phyloP scores from a whole-genome alignment of 2,888 invertebrate species.

The Dicyrtomina minuta region DNA sequence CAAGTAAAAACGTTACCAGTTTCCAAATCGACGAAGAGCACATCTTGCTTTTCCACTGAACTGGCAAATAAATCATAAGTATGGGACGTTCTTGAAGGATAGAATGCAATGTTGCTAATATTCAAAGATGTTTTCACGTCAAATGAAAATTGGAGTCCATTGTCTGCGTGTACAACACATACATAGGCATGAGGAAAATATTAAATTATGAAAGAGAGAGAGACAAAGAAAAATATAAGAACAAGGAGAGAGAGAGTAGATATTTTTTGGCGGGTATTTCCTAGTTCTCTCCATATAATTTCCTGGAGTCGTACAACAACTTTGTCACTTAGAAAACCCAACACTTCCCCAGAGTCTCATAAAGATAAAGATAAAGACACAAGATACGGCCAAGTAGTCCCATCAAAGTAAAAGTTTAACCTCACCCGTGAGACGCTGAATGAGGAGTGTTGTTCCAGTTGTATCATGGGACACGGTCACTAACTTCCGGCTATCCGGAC shows the following conservation, averaged over 20 bases:
- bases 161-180: slow-evolving; percentile 58
- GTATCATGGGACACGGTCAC: slow-evolving; percentile 66
- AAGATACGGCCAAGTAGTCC: no score
- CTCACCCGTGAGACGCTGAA: slow-evolving; percentile 67
- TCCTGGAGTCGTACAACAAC: not conserved
- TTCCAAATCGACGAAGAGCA: slow-evolving; percentile 69
- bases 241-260: not conserved
- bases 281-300: not conserved
- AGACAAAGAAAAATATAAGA: not conserved
- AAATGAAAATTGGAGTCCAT: slow-evolving; percentile 68
- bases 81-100: slow-evolving; percentile 69
- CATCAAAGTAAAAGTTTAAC: slow-evolving; percentile 30
- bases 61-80: slow-evolving; percentile 74
- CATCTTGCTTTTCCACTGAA: slow-evolving; percentile 70
- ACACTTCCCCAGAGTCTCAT: not conserved
- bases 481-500: slow-evolving; percentile 70
- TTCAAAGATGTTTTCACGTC: slow-evolving; percentile 74
- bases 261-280: not conserved
- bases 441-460: slow-evolving; percentile 65
- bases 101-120: slow-evolving; percentile 71
- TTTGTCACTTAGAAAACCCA: not conserved
- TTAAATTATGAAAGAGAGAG: not conserved
- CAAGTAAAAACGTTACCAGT: slow-evolving; percentile 60
- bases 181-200: slow-evolving; percentile 4
- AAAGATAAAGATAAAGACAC: not conserved